Conservation (phyloP, 2,888 invertebrate species). For the Shargacucullia verbasci region DNA sequence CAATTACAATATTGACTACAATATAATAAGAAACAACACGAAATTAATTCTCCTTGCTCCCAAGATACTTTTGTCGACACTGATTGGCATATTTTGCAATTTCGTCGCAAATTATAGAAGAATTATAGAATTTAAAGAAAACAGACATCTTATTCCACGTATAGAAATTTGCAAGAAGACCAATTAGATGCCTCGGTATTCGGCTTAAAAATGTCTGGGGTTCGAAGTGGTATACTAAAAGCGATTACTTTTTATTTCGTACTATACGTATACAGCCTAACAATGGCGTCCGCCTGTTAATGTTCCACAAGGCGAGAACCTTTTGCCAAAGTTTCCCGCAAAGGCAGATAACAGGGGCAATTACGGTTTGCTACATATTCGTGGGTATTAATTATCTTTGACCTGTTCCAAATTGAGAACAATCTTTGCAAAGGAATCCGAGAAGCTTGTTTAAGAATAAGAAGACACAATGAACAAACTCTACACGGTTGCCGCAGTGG, state of each 20-base stretch:
- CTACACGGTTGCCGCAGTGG: too few species aligned
- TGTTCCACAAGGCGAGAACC: constrained; percentile 33
- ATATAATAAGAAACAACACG: constrained; percentile 19
- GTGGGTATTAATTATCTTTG: constrained; percentile 29
- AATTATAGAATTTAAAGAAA: background rate
- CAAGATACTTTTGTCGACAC: background rate
- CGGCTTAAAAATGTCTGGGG: constrained; percentile 27
- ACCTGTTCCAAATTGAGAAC: too few species aligned
- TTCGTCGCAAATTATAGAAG: background rate
- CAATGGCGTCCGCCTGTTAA: constrained; percentile 43
- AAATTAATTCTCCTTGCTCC: constrained; percentile 17
- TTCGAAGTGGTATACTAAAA: constrained; percentile 33
- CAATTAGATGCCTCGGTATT: constrained; percentile 8
- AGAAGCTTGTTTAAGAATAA: background rate
- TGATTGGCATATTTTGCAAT: background rate
- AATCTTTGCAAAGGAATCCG: background rate
- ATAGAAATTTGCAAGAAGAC: background rate
- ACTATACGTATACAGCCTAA: constrained; percentile 14
- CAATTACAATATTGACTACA: constrained; percentile 30
- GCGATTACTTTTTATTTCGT: constrained; percentile 50
- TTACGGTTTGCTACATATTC: constrained; percentile 27
- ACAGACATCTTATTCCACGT: background rate
- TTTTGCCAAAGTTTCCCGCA: constrained; percentile 36
- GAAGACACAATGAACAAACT: too few species aligned
- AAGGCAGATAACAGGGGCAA: constrained; percentile 38